Percentiles rank a stretch among this genome's conserved stretches.
These are phyloP conservation scores for Hyalella azteca DNA, from an alignment of 2,888 invertebrate genomes.

Conservation along the genomic window DNA sequence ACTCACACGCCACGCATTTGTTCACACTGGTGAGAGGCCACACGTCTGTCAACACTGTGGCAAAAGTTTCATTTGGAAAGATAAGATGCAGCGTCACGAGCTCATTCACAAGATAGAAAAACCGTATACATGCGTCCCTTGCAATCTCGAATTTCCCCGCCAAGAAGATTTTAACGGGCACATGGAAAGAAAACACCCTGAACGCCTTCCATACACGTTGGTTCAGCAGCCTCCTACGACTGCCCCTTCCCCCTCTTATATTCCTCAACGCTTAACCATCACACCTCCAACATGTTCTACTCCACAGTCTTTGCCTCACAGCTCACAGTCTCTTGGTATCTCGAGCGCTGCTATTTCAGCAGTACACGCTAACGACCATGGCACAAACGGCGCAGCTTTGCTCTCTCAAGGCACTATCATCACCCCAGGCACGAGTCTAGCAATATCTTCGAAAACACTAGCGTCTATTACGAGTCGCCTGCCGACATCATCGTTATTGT, in stretches of 20 bases:
- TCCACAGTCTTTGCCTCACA: constrained; percentile 18
- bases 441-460: constrained; percentile 28
- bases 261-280: constrained; percentile 32
- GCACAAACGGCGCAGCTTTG: background rate
- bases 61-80: constrained; percentile 53
- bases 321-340: constrained; percentile 15
- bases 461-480: constrained; percentile 25
- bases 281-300: constrained; percentile 25
- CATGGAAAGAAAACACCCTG: constrained; percentile 56
- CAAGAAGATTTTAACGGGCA: constrained; percentile 57
- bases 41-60: constrained; percentile 57
- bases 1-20: constrained; percentile 54
- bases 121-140: constrained; percentile 55
- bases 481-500: constrained; percentile 29
- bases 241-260: constrained; percentile 27
- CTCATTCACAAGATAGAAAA: constrained; percentile 56
- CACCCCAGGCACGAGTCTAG: constrained; percentile 26
- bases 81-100: constrained; percentile 57
- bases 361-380: constrained; percentile 14
- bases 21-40: constrained; percentile 56
- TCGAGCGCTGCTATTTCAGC: constrained; percentile 23
- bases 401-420: constrained; percentile 33
- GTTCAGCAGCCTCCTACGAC: constrained; percentile 48
- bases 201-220: constrained; percentile 57
- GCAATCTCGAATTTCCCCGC: constrained; percentile 55